These are phyloP conservation scores for Magallana gigas DNA, from an alignment of 1,140 invertebrate species.

Conservation along the genomic window DNA sequence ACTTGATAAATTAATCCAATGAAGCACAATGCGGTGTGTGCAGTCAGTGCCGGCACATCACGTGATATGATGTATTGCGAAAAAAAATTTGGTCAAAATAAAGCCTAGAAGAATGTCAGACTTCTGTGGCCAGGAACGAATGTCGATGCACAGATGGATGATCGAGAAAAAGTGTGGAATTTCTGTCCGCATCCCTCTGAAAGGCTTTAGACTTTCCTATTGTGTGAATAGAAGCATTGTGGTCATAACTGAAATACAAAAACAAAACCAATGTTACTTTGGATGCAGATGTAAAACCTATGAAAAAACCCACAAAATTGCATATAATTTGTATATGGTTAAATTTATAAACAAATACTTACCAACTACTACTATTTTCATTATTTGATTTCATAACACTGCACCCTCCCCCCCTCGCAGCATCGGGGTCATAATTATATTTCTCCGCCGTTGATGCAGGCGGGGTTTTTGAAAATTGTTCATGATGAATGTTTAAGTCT, in stretches of 20 bases:
- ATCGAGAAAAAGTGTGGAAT: constrained; percentile 60
- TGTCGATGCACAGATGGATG: constrained; percentile 58
- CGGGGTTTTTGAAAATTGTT: constrained; percentile 56
- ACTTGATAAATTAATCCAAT: constrained; percentile 45
- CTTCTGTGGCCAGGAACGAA: constrained; percentile 68
- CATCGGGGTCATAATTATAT: constrained; percentile 62
- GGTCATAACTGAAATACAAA: constrained; percentile 65
- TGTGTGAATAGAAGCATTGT: constrained; percentile 60
- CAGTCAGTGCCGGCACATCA: constrained; percentile 43
- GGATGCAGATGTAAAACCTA: not conserved
- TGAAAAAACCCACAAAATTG: not conserved
- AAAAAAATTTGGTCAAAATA: constrained; percentile 39
- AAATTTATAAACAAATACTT: not conserved
- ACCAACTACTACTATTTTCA: constrained; percentile 24
- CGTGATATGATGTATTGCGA: constrained; percentile 47
- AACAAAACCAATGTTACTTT: constrained; percentile 36
- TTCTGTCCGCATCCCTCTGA: constrained; percentile 62
- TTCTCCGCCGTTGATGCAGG: constrained; percentile 59
- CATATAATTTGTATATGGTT: too few species aligned
- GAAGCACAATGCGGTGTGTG: constrained; percentile 22
- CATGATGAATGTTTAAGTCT: constrained; percentile 65
- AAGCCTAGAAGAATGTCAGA: constrained; percentile 55
- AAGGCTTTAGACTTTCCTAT: constrained; percentile 61
- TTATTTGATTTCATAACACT: constrained; percentile 38
- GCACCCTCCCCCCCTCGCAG: constrained; percentile 31